Base-by-base conservation (phyloP, 2,797 vertebrate genomes). In the Fistularia tabacaria region DNA sequence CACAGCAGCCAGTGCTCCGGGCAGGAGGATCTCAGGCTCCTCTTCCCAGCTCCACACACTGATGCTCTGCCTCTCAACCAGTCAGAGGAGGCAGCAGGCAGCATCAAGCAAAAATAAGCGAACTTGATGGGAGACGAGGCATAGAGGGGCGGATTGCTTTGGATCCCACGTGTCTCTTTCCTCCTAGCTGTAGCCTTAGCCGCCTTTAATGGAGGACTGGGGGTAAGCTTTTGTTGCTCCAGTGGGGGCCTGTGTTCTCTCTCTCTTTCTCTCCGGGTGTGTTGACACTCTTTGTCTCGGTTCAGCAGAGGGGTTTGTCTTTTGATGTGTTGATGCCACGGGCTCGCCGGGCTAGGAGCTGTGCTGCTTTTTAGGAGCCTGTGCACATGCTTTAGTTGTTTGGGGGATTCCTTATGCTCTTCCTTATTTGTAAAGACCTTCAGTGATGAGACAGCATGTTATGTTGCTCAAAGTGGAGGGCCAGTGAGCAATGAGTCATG, bases 151-250 rank as follows among this genome's bases (percentile, higher is more conserved):
- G 64, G 74, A 54, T 62, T 71, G 78, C 74, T 57, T 66, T 82
- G 73, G 64, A 82, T 54, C 81, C 81, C 84, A 85, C 76, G 66
- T 86, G 85, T 79, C 69, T 76, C 51, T 55, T 62, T 57, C 75
- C 62, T 76, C 61, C 57, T 71, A 75, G 79, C 77, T 70, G 64
- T 49, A 82, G 72, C 76, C 61, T 62, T 68, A 74, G 80, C 78
- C 39, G 62, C 72, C 72, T 71, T 71, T 81, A 69, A 84, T 82
- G 83, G 77, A 85, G 79, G 86, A 87, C 74, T 69, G 69, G 79
- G 82, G 89, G 89, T 90, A 87, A 88, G 90, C 83, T 79, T 88
- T 87, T 89, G 81, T 89, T 87, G 81, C 63, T 75, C 40, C 59
- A 66, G 59, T 9, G 38, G 72, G 72, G 70, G 67, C 56, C 67